Evolutionary conservation across 2,113 vertebrate species (phyloP).

Genomic region (Macaca mulatta): DNA sequence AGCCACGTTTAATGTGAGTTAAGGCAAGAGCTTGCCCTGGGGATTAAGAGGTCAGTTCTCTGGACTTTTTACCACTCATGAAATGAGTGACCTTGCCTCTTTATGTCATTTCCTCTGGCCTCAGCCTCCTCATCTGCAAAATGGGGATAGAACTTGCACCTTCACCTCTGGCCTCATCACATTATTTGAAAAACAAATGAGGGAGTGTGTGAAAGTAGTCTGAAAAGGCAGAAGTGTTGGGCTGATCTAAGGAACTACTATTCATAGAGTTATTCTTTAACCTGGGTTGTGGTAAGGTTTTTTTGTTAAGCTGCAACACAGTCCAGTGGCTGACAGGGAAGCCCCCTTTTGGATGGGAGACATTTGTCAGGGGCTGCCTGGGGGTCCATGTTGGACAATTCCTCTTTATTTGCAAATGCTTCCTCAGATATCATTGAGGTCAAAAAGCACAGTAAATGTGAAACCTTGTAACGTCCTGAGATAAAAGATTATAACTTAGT

Average conservation of each 20-base stretch:
- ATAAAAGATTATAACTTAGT: neutral
- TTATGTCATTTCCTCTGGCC: neutral
- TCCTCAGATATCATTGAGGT: neutral
- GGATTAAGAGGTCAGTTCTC: accelerated
- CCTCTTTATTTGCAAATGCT: neutral
- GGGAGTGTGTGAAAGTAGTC: constrained; percentile 22
- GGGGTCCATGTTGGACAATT: neutral
- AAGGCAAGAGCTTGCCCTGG: neutral
- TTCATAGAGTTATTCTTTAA: neutral
- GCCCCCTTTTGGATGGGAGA: neutral
- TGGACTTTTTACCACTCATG: neutral
- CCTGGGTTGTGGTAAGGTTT: neutral
- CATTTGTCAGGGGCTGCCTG: accelerated
- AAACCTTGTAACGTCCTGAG: neutral
- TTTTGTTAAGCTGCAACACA: neutral
- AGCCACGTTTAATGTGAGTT: accelerated
- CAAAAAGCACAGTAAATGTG: neutral
- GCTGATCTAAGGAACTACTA: neutral
- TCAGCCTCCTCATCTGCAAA: neutral
- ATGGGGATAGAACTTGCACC: neutral
- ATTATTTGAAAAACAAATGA: constrained; percentile 44
- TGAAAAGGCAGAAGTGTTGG: neutral
- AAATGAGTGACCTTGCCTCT: neutral
- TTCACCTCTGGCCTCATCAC: neutral
- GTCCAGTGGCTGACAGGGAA: no score